phyloP scores from a whole-genome alignment of 2,797 vertebrate species.

The Myotis planiceps region DNA sequence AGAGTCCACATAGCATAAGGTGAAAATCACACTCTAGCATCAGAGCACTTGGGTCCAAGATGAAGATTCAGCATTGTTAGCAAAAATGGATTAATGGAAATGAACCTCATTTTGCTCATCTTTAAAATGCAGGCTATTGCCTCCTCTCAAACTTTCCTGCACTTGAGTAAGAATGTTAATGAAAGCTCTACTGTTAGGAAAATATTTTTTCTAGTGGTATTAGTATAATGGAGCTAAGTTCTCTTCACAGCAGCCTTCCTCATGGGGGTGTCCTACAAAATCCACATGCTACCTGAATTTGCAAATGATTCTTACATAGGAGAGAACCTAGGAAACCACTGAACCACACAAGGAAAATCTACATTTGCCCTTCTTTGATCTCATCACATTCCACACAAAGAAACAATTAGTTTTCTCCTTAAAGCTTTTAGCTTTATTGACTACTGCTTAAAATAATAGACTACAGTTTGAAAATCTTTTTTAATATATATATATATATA shows the following conservation, averaged over 20 bases:
- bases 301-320: background rate
- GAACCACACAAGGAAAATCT: background rate
- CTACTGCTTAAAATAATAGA: conserved; percentile 14
- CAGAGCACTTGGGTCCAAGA: background rate
- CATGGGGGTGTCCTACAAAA: background rate
- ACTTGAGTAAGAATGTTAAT: background rate
- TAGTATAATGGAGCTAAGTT: background rate
- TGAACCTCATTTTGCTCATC: background rate
- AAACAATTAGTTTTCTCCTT: background rate
- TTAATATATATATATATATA: no score
- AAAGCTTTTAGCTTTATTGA: conserved; percentile 10
- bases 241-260: background rate
- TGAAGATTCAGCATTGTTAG: background rate
- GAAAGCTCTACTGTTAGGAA: background rate
- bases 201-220: background rate
- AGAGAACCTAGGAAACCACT: background rate
- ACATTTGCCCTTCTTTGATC: background rate
- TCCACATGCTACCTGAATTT: background rate
- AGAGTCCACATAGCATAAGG: background rate
- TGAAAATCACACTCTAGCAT: background rate
- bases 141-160: background rate
- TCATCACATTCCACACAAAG: background rate
- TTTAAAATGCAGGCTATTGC: background rate
- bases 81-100: background rate
- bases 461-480: background rate